phyloP scores from a whole-genome alignment of 2,888 invertebrate genomes.

The Cinara cedri region DNA sequence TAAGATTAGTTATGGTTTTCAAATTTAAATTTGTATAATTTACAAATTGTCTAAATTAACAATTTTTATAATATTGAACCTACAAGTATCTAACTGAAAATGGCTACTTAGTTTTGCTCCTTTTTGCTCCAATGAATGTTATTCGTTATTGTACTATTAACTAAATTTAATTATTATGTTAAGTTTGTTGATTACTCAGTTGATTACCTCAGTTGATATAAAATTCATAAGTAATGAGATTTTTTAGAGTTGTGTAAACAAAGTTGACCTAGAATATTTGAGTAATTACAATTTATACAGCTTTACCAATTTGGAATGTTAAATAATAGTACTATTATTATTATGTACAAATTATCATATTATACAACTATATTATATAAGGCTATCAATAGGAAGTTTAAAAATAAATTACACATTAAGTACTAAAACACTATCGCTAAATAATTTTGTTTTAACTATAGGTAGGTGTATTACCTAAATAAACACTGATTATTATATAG shows the following conservation, averaged over 20 bases:
- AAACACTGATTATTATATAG: not conserved
- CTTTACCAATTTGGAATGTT: conserved; percentile 9
- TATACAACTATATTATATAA: no score
- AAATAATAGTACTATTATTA: not conserved
- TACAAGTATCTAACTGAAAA: not conserved
- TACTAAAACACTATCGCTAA: not conserved
- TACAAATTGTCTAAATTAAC: not conserved
- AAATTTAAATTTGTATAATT: no score
- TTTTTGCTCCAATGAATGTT: not conserved
- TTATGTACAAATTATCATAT: conserved; percentile 8
- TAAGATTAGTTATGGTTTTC: no score
- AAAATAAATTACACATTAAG: not conserved
- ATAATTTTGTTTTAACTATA: not conserved
- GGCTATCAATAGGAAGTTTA: no score
- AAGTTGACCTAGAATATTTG: conserved; percentile 33
- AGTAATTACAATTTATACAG: conserved; percentile 30
- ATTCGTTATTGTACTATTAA: no score
- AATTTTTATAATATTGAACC: not conserved
- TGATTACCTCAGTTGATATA: not conserved
- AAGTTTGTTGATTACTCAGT: not conserved
- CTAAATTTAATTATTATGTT: no score
- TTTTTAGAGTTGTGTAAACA: conserved; percentile 35
- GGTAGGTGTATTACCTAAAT: not conserved
- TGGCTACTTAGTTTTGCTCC: not conserved
- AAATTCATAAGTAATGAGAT: not conserved